A percentile compares a stretch with the other conserved stretches of the same genome.
Evolutionary conservation across 2,888 invertebrate genomes (phyloP).

Genomic region (Drosophila macrothrix): DNA sequence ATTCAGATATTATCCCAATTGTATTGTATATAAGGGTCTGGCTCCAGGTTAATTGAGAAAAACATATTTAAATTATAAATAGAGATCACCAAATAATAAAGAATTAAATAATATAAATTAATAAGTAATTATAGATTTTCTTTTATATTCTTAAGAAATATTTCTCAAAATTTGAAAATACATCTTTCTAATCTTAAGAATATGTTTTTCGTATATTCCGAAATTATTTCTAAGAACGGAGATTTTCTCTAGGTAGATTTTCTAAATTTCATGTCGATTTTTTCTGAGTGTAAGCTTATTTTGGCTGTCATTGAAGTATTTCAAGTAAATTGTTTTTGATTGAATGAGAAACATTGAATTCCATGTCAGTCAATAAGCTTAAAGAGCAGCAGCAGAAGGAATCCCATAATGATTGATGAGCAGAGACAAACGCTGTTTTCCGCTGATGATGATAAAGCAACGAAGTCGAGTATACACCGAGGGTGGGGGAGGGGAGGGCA

Average conservation of each 20-base stretch:
- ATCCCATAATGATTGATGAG: constrained; percentile 47
- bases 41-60: not conserved
- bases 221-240: not conserved
- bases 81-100: not conserved
- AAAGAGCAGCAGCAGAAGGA: constrained; percentile 3
- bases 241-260: not conserved
- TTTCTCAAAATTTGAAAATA: fast-evolving
- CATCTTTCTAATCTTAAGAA: not conserved
- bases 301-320: constrained; percentile 1
- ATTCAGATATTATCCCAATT: not conserved
- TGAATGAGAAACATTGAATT: constrained; percentile 32
- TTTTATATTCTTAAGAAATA: not conserved
- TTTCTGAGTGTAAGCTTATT: not conserved
- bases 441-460: not conserved
- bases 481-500: too few relatives aligned
- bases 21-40: not conserved
- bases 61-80: not conserved
- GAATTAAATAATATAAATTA: not conserved
- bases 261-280: not conserved
- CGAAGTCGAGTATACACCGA: constrained; percentile 35
- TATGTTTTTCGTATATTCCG: not conserved
- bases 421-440: not conserved
- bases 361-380: constrained; percentile 18
- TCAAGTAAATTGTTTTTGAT: constrained; percentile 29
- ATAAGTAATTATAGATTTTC: not conserved